Evolutionary conservation across 2,113 vertebrate species (phyloP).

Genomic region (Parus major): DNA sequence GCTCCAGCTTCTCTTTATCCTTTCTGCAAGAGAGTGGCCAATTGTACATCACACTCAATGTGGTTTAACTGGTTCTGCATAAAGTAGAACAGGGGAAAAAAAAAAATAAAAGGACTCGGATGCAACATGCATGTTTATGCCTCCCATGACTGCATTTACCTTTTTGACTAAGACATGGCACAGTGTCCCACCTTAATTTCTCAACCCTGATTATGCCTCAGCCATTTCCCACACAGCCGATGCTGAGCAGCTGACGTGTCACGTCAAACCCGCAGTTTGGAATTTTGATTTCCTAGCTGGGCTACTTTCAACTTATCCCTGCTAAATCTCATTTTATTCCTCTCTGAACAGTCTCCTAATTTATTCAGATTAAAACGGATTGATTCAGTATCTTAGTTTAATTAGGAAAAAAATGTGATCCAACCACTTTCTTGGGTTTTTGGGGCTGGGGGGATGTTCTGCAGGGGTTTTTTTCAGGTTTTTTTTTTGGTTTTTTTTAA

Average conservation of each 20-base stretch:
- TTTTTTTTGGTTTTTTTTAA: not conserved
- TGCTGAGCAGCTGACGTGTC: conserved; percentile 55
- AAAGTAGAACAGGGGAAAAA: conserved; percentile 9
- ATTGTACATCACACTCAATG: conserved; percentile 15
- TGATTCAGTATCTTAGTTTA: conserved; percentile 69
- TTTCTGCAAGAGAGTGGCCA: conserved; percentile 43
- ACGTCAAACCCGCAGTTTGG: conserved; percentile 40
- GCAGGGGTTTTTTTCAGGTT: fast-evolving
- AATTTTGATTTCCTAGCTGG: conserved; percentile 61
- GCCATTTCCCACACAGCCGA: conserved; percentile 36
- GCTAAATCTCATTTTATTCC: conserved; percentile 72
- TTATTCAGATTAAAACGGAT: conserved; percentile 75
- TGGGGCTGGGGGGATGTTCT: not conserved
- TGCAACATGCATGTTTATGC: conserved; percentile 37
- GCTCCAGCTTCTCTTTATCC: conserved; percentile 27
- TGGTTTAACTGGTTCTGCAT: conserved; percentile 53
- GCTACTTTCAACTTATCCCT: conserved; percentile 61
- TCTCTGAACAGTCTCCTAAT: conserved; percentile 65
- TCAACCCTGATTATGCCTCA: conserved; percentile 31
- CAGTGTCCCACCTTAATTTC: conserved; percentile 52
- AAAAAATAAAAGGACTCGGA: not conserved
- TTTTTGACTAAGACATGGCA: conserved; percentile 19
- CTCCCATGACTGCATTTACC: conserved; percentile 28
- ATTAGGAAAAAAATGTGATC: conserved; percentile 40
- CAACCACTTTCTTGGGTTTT: not conserved